Conservation (phyloP, 2,888 invertebrate species). For the Ectropis crepuscularia region DNA sequence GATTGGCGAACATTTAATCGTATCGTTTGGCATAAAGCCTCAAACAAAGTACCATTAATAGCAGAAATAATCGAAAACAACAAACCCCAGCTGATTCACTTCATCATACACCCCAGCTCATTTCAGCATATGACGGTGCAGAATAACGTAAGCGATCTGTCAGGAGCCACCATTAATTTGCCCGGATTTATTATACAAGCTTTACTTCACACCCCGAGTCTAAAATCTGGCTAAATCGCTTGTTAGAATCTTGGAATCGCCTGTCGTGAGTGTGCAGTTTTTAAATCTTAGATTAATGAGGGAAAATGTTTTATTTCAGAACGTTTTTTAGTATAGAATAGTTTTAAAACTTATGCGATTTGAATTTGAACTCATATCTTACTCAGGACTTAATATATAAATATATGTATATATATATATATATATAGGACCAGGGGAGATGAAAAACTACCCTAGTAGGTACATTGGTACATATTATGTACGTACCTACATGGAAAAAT, state of each 20-base stretch:
- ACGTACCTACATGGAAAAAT: no score
- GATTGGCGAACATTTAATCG: not conserved
- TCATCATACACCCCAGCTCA: conserved; percentile 57
- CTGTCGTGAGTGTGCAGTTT: conserved; percentile 24
- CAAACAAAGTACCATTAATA: not conserved
- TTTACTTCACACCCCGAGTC: conserved; percentile 45
- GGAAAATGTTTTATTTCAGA: not conserved
- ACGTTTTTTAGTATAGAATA: not conserved
- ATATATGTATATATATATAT: no score
- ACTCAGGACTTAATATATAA: not conserved
- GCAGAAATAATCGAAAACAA: conserved; percentile 37
- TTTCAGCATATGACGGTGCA: conserved; percentile 74
- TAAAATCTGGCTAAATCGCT: conserved; percentile 26
- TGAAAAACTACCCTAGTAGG: no score
- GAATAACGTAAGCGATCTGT: conserved; percentile 79
- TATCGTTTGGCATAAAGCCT: not conserved
- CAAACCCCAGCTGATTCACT: conserved; percentile 48
- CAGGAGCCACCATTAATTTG: conserved; percentile 77
- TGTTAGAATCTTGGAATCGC: conserved; percentile 25
- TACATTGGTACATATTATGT: no score
- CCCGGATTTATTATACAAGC: conserved; percentile 75
- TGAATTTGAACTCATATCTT: not conserved
- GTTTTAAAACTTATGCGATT: no score
- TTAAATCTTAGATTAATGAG: not conserved
- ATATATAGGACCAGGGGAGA: no score